These are phyloP conservation scores for Drosophila azteca DNA, from an alignment of 1,140 invertebrate species.

Conservation along the genomic window DNA sequence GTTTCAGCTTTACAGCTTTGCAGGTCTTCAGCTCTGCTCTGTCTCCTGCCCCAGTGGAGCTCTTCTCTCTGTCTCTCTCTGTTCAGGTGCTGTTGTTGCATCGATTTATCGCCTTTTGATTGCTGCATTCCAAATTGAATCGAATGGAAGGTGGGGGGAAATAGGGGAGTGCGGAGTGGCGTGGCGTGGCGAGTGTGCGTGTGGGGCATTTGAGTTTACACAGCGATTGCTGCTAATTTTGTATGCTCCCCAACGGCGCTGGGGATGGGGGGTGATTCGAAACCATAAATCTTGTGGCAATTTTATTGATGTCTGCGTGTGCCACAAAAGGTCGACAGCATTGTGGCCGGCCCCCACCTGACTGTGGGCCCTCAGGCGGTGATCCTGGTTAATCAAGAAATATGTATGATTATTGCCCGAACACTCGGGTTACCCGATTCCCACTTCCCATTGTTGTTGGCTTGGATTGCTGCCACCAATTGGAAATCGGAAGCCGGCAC, in stretches of 20 bases:
- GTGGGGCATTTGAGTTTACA: slow-evolving; percentile 51
- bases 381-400: slow-evolving; percentile 38
- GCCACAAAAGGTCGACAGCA: slow-evolving; percentile 43
- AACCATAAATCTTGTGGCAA: slow-evolving; percentile 70
- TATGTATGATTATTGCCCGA: slow-evolving; percentile 35
- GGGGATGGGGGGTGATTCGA: slow-evolving; percentile 18
- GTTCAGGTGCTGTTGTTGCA: slow-evolving; percentile 7
- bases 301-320: slow-evolving; percentile 63
- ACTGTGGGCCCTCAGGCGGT: no score
- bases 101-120: slow-evolving; percentile 75
- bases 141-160: neutral
- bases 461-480: neutral
- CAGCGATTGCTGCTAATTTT: slow-evolving; percentile 48
- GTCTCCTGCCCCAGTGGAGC: slow-evolving; percentile 7
- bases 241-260: slow-evolving; percentile 45
- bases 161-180: no score
- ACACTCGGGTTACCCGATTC: neutral
- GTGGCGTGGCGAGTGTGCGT: slow-evolving; percentile 5
- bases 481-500: slow-evolving; percentile 21
- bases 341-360: no score
- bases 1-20: neutral
- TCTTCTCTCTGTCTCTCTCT: neutral
- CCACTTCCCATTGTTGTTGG: no score
- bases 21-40: neutral
- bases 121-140: slow-evolving; percentile 66